Evolutionary conservation across 1,140 invertebrate genomes (phyloP).

Genomic region (Drosophila miranda): DNA sequence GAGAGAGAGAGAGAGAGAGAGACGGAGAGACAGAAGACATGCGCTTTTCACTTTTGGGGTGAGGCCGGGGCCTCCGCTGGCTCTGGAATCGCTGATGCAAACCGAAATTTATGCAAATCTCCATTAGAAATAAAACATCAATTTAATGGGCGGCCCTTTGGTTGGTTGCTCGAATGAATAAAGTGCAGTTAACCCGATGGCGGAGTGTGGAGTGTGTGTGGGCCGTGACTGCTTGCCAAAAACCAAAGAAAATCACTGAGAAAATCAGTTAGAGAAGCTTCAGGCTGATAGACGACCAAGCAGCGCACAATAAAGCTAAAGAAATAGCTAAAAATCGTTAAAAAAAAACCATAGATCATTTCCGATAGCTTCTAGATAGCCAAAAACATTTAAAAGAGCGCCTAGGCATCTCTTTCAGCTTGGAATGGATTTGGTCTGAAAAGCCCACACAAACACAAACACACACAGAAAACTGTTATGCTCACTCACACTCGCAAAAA

Average conservation of each 20-base stretch:
- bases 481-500: slow-evolving; percentile 18
- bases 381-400: slow-evolving; percentile 22
- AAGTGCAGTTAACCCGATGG: slow-evolving; percentile 62
- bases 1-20: slow-evolving; percentile 17
- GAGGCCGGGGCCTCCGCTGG: slow-evolving; percentile 30
- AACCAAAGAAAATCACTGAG: slow-evolving; percentile 11
- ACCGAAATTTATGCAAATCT: slow-evolving; percentile 64
- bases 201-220: slow-evolving; percentile 19
- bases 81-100: slow-evolving; percentile 23
- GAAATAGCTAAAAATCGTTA: too few species aligned
- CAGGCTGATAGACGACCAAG: background rate
- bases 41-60: slow-evolving; percentile 64
- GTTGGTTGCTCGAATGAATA: slow-evolving; percentile 40
- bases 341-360: too few species aligned
- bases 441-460: slow-evolving; percentile 10
- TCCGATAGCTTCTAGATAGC: background rate
- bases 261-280: background rate
- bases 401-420: slow-evolving; percentile 15
- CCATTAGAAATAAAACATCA: slow-evolving; percentile 50
- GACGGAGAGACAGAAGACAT: slow-evolving; percentile 20
- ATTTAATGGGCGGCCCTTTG: slow-evolving; percentile 58
- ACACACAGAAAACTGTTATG: background rate
- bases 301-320: background rate
- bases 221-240: slow-evolving; percentile 36
- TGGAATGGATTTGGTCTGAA: too few species aligned